Percentiles rank a stretch among this genome's conserved stretches.
Evolutionary conservation across 2,888 invertebrate genomes (phyloP).

Genomic region (Meiosimyza decipiens): DNA sequence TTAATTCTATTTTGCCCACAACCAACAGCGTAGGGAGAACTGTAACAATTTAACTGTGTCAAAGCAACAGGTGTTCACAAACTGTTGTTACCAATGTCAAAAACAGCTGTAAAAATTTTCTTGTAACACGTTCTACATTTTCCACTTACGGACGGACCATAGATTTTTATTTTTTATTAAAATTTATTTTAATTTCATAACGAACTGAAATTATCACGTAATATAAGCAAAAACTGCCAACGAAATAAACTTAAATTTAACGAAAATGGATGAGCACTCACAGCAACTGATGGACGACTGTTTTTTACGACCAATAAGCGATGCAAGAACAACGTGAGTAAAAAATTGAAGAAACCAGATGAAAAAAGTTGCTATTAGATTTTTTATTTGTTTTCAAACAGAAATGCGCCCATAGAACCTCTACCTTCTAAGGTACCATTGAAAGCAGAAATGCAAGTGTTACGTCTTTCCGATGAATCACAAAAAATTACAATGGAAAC

Average conservation of each 20-base stretch:
- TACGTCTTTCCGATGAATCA: conserved; percentile 75
- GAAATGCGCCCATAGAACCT: conserved; percentile 65
- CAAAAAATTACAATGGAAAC: conserved; percentile 81
- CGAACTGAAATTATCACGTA: background rate
- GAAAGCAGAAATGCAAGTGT: conserved; percentile 81
- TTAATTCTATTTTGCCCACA: too few relatives aligned
- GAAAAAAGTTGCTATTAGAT: background rate
- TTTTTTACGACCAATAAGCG: conserved; percentile 71
- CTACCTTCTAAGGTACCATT: conserved; percentile 69
- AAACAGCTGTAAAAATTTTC: conserved; percentile 15
- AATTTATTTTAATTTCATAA: conserved; percentile 31
- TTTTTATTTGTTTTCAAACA: conserved; percentile 39
- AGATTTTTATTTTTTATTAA: background rate
- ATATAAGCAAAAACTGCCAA: background rate
- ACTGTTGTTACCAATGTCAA: conserved; percentile 8
- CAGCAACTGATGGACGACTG: conserved; percentile 73
- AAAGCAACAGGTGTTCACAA: conserved; percentile 8
- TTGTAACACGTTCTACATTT: conserved; percentile 8
- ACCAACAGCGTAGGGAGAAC: background rate
- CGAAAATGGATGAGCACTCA: conserved; percentile 71
- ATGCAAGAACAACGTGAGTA: conserved; percentile 47
- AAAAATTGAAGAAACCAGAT: background rate
- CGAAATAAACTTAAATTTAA: background rate
- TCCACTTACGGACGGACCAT: conserved; percentile 1
- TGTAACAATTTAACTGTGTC: background rate